Base-by-base conservation (phyloP, 2,113 vertebrate species). In the Alexandromys fortis region DNA sequence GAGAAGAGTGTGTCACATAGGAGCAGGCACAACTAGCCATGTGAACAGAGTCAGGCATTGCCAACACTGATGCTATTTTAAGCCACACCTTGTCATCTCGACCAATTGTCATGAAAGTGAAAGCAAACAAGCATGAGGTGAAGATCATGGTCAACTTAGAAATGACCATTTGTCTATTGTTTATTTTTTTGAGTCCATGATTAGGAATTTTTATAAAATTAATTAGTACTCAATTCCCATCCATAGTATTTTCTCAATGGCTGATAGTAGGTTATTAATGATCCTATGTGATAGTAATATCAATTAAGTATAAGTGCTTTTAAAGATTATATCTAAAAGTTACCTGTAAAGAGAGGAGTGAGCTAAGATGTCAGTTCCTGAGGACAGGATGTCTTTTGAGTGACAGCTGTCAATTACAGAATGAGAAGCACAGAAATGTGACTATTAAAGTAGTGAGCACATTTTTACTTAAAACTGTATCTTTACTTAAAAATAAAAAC, bases 201-300 rank as follows among this genome's bases (percentile, higher is more conserved):
- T 72, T 52, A 76, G 58, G 83, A 92, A 93, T 86, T 47, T 35
- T 91, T 81, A 85, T 45, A 93, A 89, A 96, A 93, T 93, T 79
- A 13, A 68, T 45, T 78, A 26, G 10, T 78, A 87, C 19, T 75
- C 22, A 89, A 90, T 93, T 92, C 19, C 79, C 22, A 78, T 78
- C 78, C 82, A 28, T 77, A 22, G 93, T 52, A 0, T 61, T 96
- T 67, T 89, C 33, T 91, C 35, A 87, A 24, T 85, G 55, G 11
- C n/a, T 52, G 73, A 28, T 22, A 94, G 58, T 19, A 78, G 8
- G 17, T 86, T 86, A 86, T 92, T 63, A 92, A 45, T 67, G 5
- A 76, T 35, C 35, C 82, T 86, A 76, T 45, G 21, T 24, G 67
- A 77, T 72, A 77, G 35, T 58, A 91, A 90, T 85, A 30, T 97